Evolutionary conservation across 2,797 vertebrate species (phyloP).

Genomic region (Pangasius krempfi): DNA sequence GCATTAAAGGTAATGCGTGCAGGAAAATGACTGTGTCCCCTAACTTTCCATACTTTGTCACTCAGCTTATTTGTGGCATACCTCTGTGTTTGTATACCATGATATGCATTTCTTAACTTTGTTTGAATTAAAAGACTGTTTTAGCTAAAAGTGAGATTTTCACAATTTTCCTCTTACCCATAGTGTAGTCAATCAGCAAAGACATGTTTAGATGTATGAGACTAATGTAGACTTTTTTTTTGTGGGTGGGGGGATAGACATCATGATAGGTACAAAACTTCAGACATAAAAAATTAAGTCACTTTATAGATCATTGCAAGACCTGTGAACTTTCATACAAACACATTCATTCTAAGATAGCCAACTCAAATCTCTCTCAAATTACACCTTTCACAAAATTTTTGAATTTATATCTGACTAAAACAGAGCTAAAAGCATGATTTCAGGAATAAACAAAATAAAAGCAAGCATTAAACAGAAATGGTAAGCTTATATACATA

Average conservation of each 20-base stretch:
- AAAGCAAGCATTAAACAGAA: constrained; percentile 1
- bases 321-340: neutral
- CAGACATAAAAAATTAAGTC: neutral
- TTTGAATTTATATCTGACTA: neutral
- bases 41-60: constrained; percentile 17
- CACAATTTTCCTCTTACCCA: neutral
- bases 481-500: neutral
- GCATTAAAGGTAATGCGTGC: constrained; percentile 24
- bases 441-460: neutral
- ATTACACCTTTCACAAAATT: neutral
- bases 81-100: neutral
- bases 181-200: neutral
- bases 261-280: neutral
- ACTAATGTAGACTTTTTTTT: neutral
- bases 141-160: neutral
- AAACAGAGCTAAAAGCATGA: neutral
- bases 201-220: neutral
- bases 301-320: neutral
- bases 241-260: neutral
- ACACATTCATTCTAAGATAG: neutral
- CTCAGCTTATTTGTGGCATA: constrained; percentile 8
- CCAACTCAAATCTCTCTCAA: neutral
- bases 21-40: constrained; percentile 21
- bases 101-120: neutral
- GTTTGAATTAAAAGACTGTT: neutral